phyloP scores from a whole-genome alignment of 2,113 vertebrate genomes.

The Marmota monax region DNA sequence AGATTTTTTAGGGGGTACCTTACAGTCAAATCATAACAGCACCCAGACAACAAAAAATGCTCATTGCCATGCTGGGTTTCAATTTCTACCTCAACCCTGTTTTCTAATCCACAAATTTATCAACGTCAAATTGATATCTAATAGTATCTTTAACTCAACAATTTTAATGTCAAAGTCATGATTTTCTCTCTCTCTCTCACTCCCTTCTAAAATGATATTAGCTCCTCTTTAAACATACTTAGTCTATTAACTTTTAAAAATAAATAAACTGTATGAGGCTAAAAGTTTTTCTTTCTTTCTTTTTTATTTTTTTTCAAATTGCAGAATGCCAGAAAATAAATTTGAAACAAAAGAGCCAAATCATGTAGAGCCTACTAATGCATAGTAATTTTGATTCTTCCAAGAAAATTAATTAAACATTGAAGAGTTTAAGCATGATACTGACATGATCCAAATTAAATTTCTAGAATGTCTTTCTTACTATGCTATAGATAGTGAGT shows the following conservation, averaged over 20 bases:
- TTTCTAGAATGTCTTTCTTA: neutral
- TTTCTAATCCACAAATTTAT: neutral
- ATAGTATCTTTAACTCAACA: neutral
- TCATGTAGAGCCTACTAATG: too few relatives aligned
- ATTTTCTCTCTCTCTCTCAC: neutral
- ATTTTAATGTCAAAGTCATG: neutral
- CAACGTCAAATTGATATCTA: neutral
- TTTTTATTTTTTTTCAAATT: too few relatives aligned
- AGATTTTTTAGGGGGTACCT: too few relatives aligned
- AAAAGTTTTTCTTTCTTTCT: too few relatives aligned
- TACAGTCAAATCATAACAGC: too few relatives aligned
- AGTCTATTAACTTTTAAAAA: neutral
- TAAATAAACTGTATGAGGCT: too few relatives aligned
- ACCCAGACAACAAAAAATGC: neutral
- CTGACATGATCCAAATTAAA: neutral
- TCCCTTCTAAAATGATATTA: neutral
- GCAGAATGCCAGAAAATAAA: neutral
- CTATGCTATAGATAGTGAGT: too few relatives aligned
- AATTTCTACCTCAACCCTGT: neutral
- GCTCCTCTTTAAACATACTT: neutral
- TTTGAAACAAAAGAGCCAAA: too few relatives aligned
- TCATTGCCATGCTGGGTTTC: accelerated
- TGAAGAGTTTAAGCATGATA: neutral
- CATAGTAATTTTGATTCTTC: too few relatives aligned
- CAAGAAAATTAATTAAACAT: neutral